Percentiles rank a stretch among this genome's conserved stretches.
These are phyloP conservation scores for Orius laevigatus DNA, from an alignment of 1,140 invertebrate genomes.

Conservation along the genomic window DNA sequence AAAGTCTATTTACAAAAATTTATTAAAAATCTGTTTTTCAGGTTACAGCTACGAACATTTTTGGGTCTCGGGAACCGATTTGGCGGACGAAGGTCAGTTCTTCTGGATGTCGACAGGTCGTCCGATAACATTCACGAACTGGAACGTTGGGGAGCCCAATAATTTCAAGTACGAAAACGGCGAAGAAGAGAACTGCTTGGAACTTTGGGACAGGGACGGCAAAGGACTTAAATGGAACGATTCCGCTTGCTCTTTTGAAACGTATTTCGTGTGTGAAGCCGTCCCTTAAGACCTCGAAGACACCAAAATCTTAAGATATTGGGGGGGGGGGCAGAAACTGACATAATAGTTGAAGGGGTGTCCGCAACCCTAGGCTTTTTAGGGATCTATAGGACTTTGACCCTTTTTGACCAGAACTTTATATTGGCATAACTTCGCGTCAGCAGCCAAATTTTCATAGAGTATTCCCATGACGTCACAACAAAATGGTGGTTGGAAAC, in stretches of 20 bases:
- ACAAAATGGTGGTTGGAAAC: too few relatives aligned
- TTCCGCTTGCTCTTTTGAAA: slow-evolving; percentile 81
- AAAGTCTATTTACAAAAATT: too few relatives aligned
- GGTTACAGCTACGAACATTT: slow-evolving; percentile 78
- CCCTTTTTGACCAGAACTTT: too few relatives aligned
- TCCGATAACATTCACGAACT: slow-evolving; percentile 77
- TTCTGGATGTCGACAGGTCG: slow-evolving; percentile 84
- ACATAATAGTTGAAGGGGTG: too few relatives aligned
- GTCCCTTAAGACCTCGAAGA: slow-evolving; percentile 11
- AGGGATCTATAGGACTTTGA: too few relatives aligned
- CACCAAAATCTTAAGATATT: too few relatives aligned
- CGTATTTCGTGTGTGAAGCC: slow-evolving; percentile 80
- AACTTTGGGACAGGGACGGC: slow-evolving; percentile 79
- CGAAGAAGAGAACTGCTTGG: slow-evolving; percentile 78
- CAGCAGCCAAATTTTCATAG: too few relatives aligned
- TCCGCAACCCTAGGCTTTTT: too few relatives aligned
- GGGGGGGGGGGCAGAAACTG: too few relatives aligned
- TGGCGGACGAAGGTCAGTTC: slow-evolving; percentile 75
- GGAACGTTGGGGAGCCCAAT: slow-evolving; percentile 81
- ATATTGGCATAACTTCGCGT: too few relatives aligned
- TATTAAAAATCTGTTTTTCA: slow-evolving; percentile 26
- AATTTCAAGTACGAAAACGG: slow-evolving; percentile 84
- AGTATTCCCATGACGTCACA: too few relatives aligned
- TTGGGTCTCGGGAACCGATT: slow-evolving; percentile 81
- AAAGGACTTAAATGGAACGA: slow-evolving; percentile 87